Evolutionary conservation across 2,888 invertebrate species (phyloP).

Genomic region (Drosophila antonietae): DNA sequence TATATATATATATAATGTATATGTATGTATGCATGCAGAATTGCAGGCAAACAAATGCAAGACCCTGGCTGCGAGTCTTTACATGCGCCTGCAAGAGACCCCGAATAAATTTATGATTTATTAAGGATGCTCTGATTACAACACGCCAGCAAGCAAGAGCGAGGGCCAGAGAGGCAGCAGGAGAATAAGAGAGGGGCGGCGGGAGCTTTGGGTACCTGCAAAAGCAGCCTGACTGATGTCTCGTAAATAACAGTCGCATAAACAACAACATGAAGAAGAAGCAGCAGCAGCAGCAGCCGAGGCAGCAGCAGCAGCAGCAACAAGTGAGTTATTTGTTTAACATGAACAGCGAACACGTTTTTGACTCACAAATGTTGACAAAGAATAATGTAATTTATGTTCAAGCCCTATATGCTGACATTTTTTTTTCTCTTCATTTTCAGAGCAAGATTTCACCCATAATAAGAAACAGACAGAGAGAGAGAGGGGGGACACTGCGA

Average conservation of each 20-base stretch:
- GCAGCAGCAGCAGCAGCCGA: conserved; percentile 13
- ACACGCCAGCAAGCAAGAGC: conserved; percentile 58
- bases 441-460: conserved; percentile 45
- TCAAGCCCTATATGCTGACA: conserved; percentile 47
- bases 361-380: conserved; percentile 80
- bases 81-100: conserved; percentile 59
- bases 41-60: conserved; percentile 38
- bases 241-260: conserved; percentile 73
- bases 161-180: neutral
- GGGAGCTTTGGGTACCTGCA: conserved; percentile 18
- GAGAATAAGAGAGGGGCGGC: rapidly evolving
- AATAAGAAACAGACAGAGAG: neutral
- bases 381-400: conserved; percentile 80
- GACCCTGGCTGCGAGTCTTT: conserved; percentile 38
- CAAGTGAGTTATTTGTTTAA: conserved; percentile 79
- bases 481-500: neutral
- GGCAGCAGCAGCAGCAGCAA: conserved; percentile 6
- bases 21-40: conserved; percentile 78
- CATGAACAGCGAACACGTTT: conserved; percentile 78
- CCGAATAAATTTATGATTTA: conserved; percentile 84
- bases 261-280: conserved; percentile 42
- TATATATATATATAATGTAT: conserved; percentile 9
- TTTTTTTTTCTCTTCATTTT: conserved; percentile 24
- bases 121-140: conserved; percentile 84
- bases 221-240: conserved; percentile 70